Evolutionary conservation across 1,140 invertebrate genomes (phyloP), one percentile per base, ranked within the genome.

Genomic region (Chironomus striatipennis): DNA sequence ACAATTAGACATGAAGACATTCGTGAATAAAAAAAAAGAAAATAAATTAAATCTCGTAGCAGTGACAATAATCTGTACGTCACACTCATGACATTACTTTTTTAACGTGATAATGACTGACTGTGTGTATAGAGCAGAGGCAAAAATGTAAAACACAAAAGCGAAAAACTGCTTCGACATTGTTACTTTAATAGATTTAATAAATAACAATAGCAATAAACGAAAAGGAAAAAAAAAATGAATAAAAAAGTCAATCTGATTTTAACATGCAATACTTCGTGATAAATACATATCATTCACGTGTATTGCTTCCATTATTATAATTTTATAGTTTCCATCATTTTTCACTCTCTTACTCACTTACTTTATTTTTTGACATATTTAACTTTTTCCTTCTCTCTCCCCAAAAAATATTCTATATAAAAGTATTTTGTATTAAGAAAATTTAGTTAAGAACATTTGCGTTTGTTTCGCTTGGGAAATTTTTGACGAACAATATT

Each of bases 321-420:
- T 70, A 70, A 70, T 70, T 70, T 70, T 70, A 70, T 70, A 70
- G 65, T 70, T 70, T 70, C 20, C 65, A 70, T 70, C 65, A 70
- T 70, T 70, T 70, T 70, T 70, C 65, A 70, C 20, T 70, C 65
- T 20, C 65, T 20, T 70, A 10, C 20, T 20, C 65, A 70, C 17
- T 20, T 17, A 18, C 7, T 70, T 20, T 70, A 21, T 17, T 18
- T 70, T 17, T 21, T 18, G 6, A 70, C n/a, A 70, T 18, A 21
- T 18, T 70, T 70, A 18, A 20, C n/a, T 20, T 5, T 20, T 34
- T n/a, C n/a, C n/a, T 70, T 70, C 20, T 21, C 20, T n/a, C n/a
- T n/a, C 65, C 20, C 4, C 1, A 70, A 70, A 18, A 21, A 70
- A 18, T 18, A 15, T n/a, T n/a, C n/a, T n/a, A n/a, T n/a, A n/a